Base-by-base conservation (phyloP, 2,113 vertebrate genomes). In the Ceyx melanurus region DNA sequence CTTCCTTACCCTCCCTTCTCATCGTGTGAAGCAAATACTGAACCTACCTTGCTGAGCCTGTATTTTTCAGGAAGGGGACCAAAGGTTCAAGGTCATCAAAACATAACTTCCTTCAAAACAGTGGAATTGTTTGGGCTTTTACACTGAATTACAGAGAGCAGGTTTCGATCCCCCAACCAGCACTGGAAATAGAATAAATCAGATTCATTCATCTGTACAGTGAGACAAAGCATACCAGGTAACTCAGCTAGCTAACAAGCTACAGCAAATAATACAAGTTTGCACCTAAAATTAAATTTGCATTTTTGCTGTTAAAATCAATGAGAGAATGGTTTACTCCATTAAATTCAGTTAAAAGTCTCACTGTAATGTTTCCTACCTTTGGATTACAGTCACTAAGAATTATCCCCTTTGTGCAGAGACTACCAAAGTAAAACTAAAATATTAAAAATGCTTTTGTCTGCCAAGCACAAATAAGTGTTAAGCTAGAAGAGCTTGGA, bases 21-120 rank as follows among this genome's bases (percentile, higher is more conserved):
- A 67, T 67, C 0, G 2, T 76, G 64, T 0, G 73, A 93, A 89
- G 68, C 62, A 88, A 86, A 84, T 66, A 66, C 82, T 43, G 71
- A 95, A 62, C 75, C 74, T 89, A 28, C 67, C 25, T 93, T 10
- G 3, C 73, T 72, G 42, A 84, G 78, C 76, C 61, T 77, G 33
- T 88, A 21, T 71, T 93, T 73, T 65, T 28, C 81, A 78, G 84
- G 70, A 90, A 92, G 35, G 43, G 37, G 45, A 60, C 23, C 84
- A 72, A 96, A 94, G 97, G 92, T 88, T 77, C 93, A 93, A 83
- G 82, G 76, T 82, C 91, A 88, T 40, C 61, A 82, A 79, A 92
- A 67, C 75, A 87, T 4, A 40, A 89, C 78, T 94, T 96, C 78
- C 87, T 93, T 71, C 89, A 71, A 87, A 94, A 88, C 82, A 93